A percentile compares a stretch with the other conserved stretches of the same genome.
These are phyloP conservation scores for Heliconius charithonia DNA, from an alignment of 2,888 invertebrate species.

Conservation along the genomic window DNA sequence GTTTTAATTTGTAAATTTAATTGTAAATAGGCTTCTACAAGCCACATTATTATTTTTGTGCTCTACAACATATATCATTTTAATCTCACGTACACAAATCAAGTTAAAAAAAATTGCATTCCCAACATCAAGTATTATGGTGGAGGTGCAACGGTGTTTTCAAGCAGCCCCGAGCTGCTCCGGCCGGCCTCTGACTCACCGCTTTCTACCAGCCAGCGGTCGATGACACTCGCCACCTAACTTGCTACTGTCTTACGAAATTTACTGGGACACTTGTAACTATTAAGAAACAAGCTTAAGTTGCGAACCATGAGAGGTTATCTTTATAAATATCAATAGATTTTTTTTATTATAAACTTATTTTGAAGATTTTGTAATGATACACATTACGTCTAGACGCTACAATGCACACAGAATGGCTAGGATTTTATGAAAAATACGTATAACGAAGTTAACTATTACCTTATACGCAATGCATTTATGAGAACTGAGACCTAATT, in stretches of 20 bases:
- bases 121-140: neutral
- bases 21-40: neutral
- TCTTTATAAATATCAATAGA: slow-evolving; percentile 24
- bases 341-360: neutral
- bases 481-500: neutral
- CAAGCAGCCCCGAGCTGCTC: slow-evolving; percentile 58
- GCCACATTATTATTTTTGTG: neutral
- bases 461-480: neutral
- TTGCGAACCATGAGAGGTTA: slow-evolving; percentile 1
- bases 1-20: neutral
- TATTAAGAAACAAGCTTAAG: slow-evolving; percentile 42
- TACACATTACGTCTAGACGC: slow-evolving; percentile 4
- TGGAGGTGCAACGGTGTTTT: slow-evolving; percentile 41
- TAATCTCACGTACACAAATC: neutral
- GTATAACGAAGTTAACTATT: neutral
- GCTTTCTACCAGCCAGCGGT: slow-evolving; percentile 62
- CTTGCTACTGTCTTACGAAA: slow-evolving; percentile 51
- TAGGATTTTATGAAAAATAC: neutral
- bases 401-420: neutral
- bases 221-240: slow-evolving; percentile 64
- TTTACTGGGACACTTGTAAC: slow-evolving; percentile 35
- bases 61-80: neutral
- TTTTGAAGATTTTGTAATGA: slow-evolving; percentile 9
- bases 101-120: neutral
- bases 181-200: slow-evolving; percentile 54